Evolutionary conservation across 2,888 invertebrate genomes (phyloP).

Genomic region (Subacronicta megacephala): DNA sequence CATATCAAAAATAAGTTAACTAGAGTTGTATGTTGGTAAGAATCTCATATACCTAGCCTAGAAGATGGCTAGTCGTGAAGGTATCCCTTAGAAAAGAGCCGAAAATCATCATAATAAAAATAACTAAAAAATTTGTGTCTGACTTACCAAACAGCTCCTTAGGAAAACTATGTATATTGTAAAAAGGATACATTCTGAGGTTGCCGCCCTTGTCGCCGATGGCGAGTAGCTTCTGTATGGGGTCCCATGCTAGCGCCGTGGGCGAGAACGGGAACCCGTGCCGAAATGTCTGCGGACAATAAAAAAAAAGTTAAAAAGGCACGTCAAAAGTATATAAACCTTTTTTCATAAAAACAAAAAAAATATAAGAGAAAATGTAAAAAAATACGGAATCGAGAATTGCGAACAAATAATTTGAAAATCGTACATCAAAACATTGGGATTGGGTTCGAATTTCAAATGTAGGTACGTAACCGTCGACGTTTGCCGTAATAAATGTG

Average conservation of each 20-base stretch:
- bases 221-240: conserved; percentile 98
- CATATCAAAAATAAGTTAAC: too few relatives aligned
- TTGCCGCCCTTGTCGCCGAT: conserved; percentile 99
- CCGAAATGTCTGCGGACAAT: conserved; percentile 95
- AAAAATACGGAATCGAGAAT: too few relatives aligned
- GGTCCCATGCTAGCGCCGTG: conserved; percentile 99
- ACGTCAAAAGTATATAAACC: neutral
- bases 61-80: too few relatives aligned
- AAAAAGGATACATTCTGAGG: conserved; percentile 98
- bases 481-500: conserved; percentile 12
- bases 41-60: too few relatives aligned
- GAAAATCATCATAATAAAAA: too few relatives aligned
- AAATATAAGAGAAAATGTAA: too few relatives aligned
- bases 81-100: too few relatives aligned
- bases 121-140: too few relatives aligned
- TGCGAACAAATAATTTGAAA: conserved; percentile 13
- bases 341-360: conserved; percentile 1
- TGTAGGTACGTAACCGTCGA: conserved; percentile 10
- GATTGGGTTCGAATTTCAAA: conserved; percentile 28
- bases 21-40: too few relatives aligned
- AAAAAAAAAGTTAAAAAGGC: conserved; percentile 13
- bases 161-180: conserved; percentile 11
- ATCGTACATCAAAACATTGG: conserved; percentile 7
- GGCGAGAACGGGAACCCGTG: conserved; percentile 99
- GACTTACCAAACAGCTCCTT: conserved; percentile 1